Evolutionary conservation across 2,113 vertebrate genomes (phyloP), one percentile per base, ranked within the genome.

Genomic region (Hyperopisus bebe): DNA sequence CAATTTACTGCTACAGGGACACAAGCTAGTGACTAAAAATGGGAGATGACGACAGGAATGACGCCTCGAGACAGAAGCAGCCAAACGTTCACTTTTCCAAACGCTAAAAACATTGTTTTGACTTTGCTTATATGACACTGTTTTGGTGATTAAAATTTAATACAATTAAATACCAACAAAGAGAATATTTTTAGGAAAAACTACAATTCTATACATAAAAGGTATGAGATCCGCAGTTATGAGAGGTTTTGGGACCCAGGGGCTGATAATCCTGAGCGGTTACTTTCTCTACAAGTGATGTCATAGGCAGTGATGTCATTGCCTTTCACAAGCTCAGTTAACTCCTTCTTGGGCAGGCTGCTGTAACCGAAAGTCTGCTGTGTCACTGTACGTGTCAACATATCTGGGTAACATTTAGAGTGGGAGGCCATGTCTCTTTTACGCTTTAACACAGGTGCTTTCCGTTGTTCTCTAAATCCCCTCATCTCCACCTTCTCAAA

Each of bases 251-350:
- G 87, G 89, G 92, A 93, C 90, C 87, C 91, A 85, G 91, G 46
- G 24, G 66, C 24, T 1, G 17, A 11, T 5, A 74, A 74, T 62
- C 35, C 88, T 90, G 91, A 2, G 46, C 83, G 88, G 88, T 85
- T 39, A 0, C 10, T 66, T 15, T 83, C 66, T 44, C 44, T 44
- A 19, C 44, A 50, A 13, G 85, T 93, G 90, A 92, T 91, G 90
- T 92, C 93, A 93, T 90, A 80, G 8, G 86, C 62, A 70, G 90
- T 92, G 94, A 94, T 91, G 91, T 93, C 92, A 94, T 51, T 87
- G 74, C 47, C 82, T 44, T 88, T 89, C 92, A 89, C 74, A 87
- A 92, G 88, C 91, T 89, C 86, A 74, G 90, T 80, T 35, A 77
- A 89, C 82, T 31, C 39, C 84, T 62, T 90, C 89, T 89, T 80